Evolutionary conservation across 2,113 vertebrate genomes (phyloP), one percentile per base, ranked within the genome.

Genomic region (Sphyrna mokarran): DNA sequence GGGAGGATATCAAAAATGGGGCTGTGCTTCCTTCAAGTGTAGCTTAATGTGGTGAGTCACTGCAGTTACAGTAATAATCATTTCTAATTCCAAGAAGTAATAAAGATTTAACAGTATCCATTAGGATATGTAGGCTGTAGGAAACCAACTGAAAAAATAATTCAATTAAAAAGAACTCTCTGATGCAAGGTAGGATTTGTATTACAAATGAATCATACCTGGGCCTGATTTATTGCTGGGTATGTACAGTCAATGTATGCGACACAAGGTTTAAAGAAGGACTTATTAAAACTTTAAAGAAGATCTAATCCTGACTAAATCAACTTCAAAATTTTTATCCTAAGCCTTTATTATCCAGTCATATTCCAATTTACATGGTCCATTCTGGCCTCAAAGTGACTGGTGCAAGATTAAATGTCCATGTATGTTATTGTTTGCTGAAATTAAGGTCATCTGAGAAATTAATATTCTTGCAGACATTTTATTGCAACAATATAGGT

Each of bases 11-110:
- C 33, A 37, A 68, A 89, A 66, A 66, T 37, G 16, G 33, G 61
- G 16, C 26, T 23, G 37, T 37, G n/a, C 14, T 93, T 68, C 20
- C 58, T 83, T 83, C 37, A 83, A 37, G 33, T 93, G 6, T 66
- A 66, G 61, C 33, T 63, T 37, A 20, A 22, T 18, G 16, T 16
- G 23, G 89, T 29, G 66, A 93, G 13, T 93, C 61, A 66, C 9
- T 68, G 61, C 6, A 93, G n/a, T 66, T 63, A 93, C 89, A 18
- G 6, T 6, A 5, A 16, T 93, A 93, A 93, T 93, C 33, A 93
- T 93, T 93, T 93, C n/a, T 63, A 93, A 93, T 66, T 66, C 63
- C 61, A 93, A 66, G 89, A n/a, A 93, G 61, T 68, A 93, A 93
- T 93, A n/a, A 93, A 93, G 63, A 93, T 66, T 63, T 91, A 66